Evolutionary conservation across 2,113 vertebrate genomes (phyloP).

Genomic region (Tor tambroides): DNA sequence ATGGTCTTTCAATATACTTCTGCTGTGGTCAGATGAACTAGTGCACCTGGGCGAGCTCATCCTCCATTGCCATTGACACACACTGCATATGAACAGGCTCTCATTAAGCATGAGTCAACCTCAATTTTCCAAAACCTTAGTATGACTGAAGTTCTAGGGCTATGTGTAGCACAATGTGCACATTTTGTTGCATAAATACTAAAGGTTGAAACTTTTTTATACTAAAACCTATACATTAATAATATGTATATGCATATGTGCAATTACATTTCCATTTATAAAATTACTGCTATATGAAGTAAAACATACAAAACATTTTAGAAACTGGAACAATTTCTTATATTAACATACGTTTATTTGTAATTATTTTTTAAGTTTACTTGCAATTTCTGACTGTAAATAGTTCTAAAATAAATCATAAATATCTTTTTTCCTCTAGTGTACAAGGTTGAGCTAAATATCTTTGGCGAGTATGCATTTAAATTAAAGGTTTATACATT

Average conservation of each 20-base stretch:
- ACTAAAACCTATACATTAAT: too few species aligned
- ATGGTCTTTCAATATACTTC: constrained; percentile 28
- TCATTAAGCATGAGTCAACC: neutral
- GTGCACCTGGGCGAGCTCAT: neutral
- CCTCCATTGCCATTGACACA: neutral
- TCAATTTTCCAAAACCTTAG: neutral
- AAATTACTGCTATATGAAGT: too few species aligned
- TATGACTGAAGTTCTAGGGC: neutral
- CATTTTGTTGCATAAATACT: neutral
- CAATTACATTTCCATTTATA: too few species aligned
- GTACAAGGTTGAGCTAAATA: neutral
- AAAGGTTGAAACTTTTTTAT: neutral
- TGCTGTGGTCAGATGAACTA: neutral
- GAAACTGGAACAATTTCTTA: too few species aligned
- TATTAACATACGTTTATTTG: too few species aligned
- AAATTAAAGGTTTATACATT: neutral
- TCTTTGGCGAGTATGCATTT: neutral
- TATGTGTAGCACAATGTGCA: neutral
- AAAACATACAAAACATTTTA: too few species aligned
- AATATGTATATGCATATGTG: too few species aligned
- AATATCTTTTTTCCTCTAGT: neutral
- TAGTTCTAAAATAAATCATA: too few species aligned
- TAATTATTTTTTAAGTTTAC: too few species aligned
- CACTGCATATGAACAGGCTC: neutral
- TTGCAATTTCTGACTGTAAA: too few species aligned